phyloP scores from a whole-genome alignment of 2,888 invertebrate species.

The Dromius quadrimaculatus region DNA sequence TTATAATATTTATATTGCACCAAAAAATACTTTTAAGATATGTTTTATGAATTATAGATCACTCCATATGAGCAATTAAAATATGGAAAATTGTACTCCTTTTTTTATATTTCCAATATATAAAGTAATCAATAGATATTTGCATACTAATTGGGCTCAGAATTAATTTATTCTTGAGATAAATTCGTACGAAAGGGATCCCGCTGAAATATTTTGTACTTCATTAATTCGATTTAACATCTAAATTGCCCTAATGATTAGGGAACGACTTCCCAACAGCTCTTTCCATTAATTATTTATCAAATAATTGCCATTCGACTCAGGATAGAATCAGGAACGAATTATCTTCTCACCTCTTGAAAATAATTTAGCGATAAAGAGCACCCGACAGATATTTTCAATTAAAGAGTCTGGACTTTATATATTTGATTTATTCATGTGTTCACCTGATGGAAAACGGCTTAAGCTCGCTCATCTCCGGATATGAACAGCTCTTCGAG shows the following conservation, averaged over 20 bases:
- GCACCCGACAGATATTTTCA: neutral
- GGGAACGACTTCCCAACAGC: neutral
- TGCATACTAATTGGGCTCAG: no score
- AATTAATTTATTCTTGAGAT: no score
- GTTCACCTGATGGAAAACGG: neutral
- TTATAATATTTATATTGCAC: no score
- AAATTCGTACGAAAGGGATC: no score
- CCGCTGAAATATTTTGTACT: no score
- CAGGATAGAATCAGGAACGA: neutral
- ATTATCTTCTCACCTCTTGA: neutral
- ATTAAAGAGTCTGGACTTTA: neutral
- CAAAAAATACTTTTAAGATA: no score
- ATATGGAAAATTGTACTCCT: no score
- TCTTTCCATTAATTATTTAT: neutral
- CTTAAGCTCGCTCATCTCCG: neutral
- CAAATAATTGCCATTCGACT: neutral
- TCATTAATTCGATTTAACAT: neutral
- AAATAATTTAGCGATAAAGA: neutral
- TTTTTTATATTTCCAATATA: no score
- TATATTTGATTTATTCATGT: neutral
- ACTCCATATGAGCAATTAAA: no score
- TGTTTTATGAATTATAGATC: no score
- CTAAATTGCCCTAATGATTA: neutral
- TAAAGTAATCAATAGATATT: no score
- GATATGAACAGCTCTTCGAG: conserved; percentile 2